Evolutionary conservation across 2,113 vertebrate genomes (phyloP).

Genomic region (Chinchilla lanigera): DNA sequence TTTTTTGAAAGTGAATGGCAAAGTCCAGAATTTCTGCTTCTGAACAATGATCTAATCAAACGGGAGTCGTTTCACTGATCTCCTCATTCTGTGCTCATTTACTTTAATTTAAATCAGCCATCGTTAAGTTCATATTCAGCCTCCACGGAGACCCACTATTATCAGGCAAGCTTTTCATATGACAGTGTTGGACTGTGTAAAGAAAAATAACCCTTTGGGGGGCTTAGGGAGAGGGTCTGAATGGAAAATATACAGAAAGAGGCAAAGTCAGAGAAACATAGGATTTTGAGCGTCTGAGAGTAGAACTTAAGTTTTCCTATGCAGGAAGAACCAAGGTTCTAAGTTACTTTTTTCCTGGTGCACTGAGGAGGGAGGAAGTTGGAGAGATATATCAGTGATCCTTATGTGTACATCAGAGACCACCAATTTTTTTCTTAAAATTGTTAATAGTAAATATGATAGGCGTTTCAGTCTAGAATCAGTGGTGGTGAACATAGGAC

Average conservation of each 20-base stretch:
- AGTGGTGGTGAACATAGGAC: neutral
- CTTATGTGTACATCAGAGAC: rapidly evolving
- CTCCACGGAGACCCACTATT: rapidly evolving
- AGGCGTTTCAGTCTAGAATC: neutral
- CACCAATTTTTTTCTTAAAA: no score
- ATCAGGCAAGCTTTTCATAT: neutral
- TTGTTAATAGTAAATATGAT: neutral
- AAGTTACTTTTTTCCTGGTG: rapidly evolving
- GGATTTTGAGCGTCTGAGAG: neutral
- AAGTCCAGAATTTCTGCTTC: neutral
- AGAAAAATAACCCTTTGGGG: neutral
- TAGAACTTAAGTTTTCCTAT: neutral
- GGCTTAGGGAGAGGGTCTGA: rapidly evolving
- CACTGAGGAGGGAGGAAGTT: neutral
- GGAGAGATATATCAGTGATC: neutral
- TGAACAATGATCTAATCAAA: neutral
- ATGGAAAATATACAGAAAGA: neutral
- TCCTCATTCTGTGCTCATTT: neutral
- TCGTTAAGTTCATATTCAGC: neutral
- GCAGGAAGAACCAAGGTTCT: neutral
- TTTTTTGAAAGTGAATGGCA: neutral
- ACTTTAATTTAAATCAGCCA: neutral
- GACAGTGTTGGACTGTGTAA: neutral
- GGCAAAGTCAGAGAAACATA: neutral
- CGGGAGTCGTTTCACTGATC: no score